Evolutionary conservation across 2,797 vertebrate genomes (phyloP).

Genomic region (Lacerta viridis): DNA sequence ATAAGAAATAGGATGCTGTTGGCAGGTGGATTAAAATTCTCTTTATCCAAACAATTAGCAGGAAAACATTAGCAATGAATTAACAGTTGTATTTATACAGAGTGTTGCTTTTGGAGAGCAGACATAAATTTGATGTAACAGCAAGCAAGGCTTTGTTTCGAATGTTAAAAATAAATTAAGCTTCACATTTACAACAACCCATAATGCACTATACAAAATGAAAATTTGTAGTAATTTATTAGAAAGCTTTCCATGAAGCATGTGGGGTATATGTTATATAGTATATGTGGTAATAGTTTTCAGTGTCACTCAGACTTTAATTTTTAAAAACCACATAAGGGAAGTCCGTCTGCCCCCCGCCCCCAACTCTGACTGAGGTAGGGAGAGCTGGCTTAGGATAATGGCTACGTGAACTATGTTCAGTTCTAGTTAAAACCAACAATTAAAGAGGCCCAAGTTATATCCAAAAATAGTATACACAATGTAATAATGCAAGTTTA

Average conservation of each 20-base stretch:
- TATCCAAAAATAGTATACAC: no score
- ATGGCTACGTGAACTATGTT: constrained; percentile 24
- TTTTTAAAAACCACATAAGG: neutral
- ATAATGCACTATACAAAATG: constrained; percentile 48
- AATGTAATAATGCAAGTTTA: no score
- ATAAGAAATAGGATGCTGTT: constrained; percentile 45
- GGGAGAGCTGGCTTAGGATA: neutral
- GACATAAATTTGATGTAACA: constrained; percentile 52
- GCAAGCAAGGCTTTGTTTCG: constrained; percentile 39
- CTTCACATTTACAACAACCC: constrained; percentile 49
- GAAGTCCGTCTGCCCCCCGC: no score
- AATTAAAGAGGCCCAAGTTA: no score
- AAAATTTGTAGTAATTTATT: constrained; percentile 15
- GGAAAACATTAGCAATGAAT: constrained; percentile 58
- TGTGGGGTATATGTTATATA: neutral
- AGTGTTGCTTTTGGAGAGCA: constrained; percentile 45
- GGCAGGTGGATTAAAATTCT: constrained; percentile 53
- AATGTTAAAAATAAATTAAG: constrained; percentile 46
- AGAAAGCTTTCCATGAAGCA: constrained; percentile 12
- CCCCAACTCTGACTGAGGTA: constrained; percentile 15
- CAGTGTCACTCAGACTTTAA: neutral
- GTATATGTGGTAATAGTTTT: neutral
- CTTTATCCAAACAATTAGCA: constrained; percentile 51
- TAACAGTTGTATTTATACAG: constrained; percentile 38
- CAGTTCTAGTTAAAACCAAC: neutral